phyloP scores from a whole-genome alignment of 1,140 invertebrate species.

The Dreissena rostriformis region DNA sequence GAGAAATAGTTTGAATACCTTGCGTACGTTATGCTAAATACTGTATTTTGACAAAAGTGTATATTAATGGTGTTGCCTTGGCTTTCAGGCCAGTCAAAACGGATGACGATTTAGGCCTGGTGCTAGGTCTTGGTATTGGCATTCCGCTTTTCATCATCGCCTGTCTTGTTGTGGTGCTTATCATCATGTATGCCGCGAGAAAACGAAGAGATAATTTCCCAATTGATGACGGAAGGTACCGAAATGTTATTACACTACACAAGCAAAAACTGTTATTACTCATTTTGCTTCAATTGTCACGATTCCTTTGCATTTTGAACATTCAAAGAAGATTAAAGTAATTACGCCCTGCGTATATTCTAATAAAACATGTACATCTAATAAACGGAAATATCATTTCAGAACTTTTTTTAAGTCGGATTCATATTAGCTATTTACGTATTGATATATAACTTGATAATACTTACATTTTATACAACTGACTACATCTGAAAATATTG shows the following conservation, averaged over 20 bases:
- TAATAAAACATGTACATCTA: too few species aligned
- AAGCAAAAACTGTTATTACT: not conserved
- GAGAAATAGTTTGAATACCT: too few species aligned
- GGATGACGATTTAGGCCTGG: conserved; percentile 37
- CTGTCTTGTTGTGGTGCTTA: conserved; percentile 22
- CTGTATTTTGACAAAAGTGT: too few species aligned
- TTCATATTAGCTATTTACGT: not conserved
- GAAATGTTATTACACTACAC: not conserved
- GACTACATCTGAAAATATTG: too few species aligned
- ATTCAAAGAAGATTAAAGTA: too few species aligned
- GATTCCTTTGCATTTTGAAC: not conserved
- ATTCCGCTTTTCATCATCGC: conserved; percentile 42
- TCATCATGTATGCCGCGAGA: conserved; percentile 34
- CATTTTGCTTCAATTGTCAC: not conserved
- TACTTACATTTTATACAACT: not conserved
- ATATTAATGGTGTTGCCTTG: not conserved
- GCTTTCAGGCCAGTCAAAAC: conserved; percentile 42
- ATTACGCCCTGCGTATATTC: too few species aligned
- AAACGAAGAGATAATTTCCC: not conserved
- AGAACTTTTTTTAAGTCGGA: not conserved
- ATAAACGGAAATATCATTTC: too few species aligned
- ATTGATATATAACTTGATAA: not conserved
- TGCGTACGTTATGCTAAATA: too few species aligned
- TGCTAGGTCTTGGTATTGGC: conserved; percentile 49
- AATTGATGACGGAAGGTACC: conserved; percentile 29